Evolutionary conservation across 1,140 invertebrate genomes (phyloP).

Genomic region (Drosophila ogumai): DNA sequence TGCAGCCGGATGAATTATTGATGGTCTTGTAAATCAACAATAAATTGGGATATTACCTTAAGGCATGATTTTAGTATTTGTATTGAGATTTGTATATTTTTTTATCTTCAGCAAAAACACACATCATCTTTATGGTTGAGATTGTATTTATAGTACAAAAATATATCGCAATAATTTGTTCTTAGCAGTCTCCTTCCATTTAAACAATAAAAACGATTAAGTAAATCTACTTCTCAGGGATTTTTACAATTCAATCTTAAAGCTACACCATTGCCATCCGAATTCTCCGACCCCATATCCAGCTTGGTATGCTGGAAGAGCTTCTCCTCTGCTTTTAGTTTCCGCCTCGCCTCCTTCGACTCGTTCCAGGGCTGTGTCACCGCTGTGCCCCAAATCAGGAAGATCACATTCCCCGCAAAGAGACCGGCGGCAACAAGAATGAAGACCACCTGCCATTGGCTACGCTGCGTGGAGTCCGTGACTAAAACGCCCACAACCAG

Average conservation of each 20-base stretch:
- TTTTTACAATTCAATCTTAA: slow-evolving; percentile 40
- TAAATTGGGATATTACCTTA: slow-evolving; percentile 10
- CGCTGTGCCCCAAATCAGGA: slow-evolving; percentile 88
- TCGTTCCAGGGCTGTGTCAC: slow-evolving; percentile 89
- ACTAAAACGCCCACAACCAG: slow-evolving; percentile 88
- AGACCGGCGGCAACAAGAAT: slow-evolving; percentile 89
- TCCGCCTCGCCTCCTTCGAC: slow-evolving; percentile 10
- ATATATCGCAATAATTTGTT: slow-evolving; percentile 21
- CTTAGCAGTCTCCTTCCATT: slow-evolving; percentile 18
- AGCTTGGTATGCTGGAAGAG: slow-evolving; percentile 53
- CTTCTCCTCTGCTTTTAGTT: slow-evolving; percentile 37
- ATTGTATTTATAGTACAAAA: slow-evolving; percentile 24
- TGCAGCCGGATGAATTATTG: slow-evolving; percentile 17
- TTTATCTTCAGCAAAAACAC: background rate
- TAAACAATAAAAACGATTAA: slow-evolving; percentile 2
- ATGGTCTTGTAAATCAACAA: slow-evolving; percentile 12
- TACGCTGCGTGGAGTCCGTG: slow-evolving; percentile 86
- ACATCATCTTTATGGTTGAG: background rate
- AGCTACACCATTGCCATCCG: slow-evolving; percentile 20
- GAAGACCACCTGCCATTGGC: slow-evolving; percentile 91
- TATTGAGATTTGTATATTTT: background rate
- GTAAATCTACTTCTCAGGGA: slow-evolving; percentile 36
- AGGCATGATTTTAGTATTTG: background rate
- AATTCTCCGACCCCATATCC: slow-evolving; percentile 22
- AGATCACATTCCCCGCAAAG: slow-evolving; percentile 89